Percentiles rank a stretch among this genome's conserved stretches.
Conservation (phyloP, 1,140 invertebrate genomes). For the Diorhabda sublineata region DNA sequence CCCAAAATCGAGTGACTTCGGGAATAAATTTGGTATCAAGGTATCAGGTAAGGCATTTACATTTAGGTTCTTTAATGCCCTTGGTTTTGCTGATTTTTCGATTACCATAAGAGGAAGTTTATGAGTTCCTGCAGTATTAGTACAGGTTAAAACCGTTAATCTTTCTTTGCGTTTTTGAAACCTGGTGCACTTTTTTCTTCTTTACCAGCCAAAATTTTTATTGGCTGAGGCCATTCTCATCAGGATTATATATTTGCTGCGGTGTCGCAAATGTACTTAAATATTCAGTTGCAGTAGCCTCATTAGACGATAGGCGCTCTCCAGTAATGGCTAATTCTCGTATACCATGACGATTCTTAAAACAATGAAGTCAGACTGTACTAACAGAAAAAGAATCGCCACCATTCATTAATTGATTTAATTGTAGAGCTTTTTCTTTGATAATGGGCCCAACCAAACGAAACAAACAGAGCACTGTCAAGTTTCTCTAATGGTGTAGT, state of each 20-base stretch:
- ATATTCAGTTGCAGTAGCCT: conserved; percentile 12
- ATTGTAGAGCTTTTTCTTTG: conserved; percentile 11
- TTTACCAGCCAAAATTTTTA: conserved; percentile 37
- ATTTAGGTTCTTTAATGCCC: conserved; percentile 22
- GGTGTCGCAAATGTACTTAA: neutral
- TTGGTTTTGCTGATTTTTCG: conserved; percentile 20
- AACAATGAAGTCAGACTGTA: conserved; percentile 16
- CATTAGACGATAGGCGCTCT: conserved; percentile 21
- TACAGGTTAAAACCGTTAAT: conserved; percentile 42
- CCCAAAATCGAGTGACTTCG: too few relatives aligned
- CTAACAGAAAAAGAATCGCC: conserved; percentile 17
- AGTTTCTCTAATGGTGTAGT: conserved; percentile 1
- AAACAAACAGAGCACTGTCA: conserved; percentile 10
- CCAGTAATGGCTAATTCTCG: conserved; percentile 17
- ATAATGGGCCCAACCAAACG: conserved; percentile 14
- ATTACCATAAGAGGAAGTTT: conserved; percentile 39
- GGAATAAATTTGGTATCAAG: too few relatives aligned
- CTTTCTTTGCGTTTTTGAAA: conserved; percentile 42
- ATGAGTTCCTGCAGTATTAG: conserved; percentile 42
- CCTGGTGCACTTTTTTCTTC: conserved; percentile 40
- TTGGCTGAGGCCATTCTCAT: conserved; percentile 44
- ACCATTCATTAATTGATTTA: conserved; percentile 5
- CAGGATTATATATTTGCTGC: conserved; percentile 45
- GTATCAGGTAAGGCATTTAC: conserved; percentile 12
- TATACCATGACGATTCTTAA: conserved; percentile 22